A percentile compares a stretch with the other conserved stretches of the same genome.
Evolutionary conservation across 2,888 invertebrate species (phyloP).

Genomic region (Malthinus flaveolus): DNA sequence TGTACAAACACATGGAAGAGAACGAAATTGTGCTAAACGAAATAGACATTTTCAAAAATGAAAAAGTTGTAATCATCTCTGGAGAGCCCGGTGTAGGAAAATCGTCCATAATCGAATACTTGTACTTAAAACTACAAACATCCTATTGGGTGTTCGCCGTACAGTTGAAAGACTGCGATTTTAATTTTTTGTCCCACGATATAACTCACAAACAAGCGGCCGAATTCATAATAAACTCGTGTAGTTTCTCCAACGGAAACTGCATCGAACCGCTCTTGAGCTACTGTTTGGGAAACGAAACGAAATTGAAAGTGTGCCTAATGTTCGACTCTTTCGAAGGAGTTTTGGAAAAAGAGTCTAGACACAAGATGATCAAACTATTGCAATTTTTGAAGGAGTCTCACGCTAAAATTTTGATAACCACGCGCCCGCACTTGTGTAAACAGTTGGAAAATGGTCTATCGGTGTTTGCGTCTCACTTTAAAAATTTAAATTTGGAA

Average conservation of each 20-base stretch:
- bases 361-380: conserved; percentile 5
- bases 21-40: not conserved
- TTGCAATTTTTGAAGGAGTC: conserved; percentile 10
- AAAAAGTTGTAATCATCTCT: conserved; percentile 12
- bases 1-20: conserved; percentile 1
- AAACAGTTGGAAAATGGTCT: conserved; percentile 16
- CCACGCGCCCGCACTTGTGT: conserved; percentile 13
- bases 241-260: not conserved
- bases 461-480: conserved; percentile 13
- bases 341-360: not conserved
- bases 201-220: conserved; percentile 5
- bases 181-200: conserved; percentile 2
- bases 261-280: conserved; percentile 6
- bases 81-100: conserved; percentile 24
- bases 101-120: conserved; percentile 8
- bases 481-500: not conserved
- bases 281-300: conserved; percentile 13
- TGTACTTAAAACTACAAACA: conserved; percentile 7
- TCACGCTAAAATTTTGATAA: conserved; percentile 15
- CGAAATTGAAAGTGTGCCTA: conserved; percentile 10
- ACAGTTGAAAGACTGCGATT: conserved; percentile 3
- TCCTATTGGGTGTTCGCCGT: conserved; percentile 18
- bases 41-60: conserved; percentile 1
- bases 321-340: conserved; percentile 21
- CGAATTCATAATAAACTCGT: conserved; percentile 11